Evolutionary conservation across 2,888 invertebrate genomes (phyloP), one percentile per base, ranked within the genome.

Genomic region (Platynereis dumerilii): DNA sequence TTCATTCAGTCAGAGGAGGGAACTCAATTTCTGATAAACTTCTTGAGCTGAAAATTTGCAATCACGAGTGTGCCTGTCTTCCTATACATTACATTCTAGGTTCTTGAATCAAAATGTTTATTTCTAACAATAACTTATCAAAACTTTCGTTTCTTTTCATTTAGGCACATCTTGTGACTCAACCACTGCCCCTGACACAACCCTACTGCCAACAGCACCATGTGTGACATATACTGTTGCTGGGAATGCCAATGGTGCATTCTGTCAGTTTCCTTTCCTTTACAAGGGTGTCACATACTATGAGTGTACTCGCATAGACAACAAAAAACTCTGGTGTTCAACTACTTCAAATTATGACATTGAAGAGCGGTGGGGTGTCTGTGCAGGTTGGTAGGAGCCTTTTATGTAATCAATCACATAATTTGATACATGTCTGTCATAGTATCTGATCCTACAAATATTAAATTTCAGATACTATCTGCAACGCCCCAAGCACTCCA

Each of bases 281-380:
- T 48, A 48, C 22, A n/a, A 48, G 17, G 48, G 48, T 7, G n/a
- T 12, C 20, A n/a, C 17, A n/a, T 48, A 48, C 17, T 48, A 48
- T n/a, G 48, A 48, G 17, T 48, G 48, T n/a, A 48, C 22, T 20
- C 48, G n/a, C 7, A 3, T 20, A 12, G 22, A 48, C 48, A 52
- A 42, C 58, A 55, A 17, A 12, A 10, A 26, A n/a, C 55, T 48
- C 53, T 64, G 64, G 64, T 64, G 64, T 39, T 26, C 64, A 42
- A 58, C 58, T 17, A 58, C 64, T 29, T 20, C 20, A 20, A 58
- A 64, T 39, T 64, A 64, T 27, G 64, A 64, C 28, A 24, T 20
- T 24, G 48, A 48, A 10, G 10, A 22, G 20, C 48, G n/a, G n/a
- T 48, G 48, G 48, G 48, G 48, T 20, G n/a, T 20, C 22, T 48